Evolutionary conservation across 2,797 vertebrate species (phyloP).

Genomic region (Odontamblyopus lacepedii): DNA sequence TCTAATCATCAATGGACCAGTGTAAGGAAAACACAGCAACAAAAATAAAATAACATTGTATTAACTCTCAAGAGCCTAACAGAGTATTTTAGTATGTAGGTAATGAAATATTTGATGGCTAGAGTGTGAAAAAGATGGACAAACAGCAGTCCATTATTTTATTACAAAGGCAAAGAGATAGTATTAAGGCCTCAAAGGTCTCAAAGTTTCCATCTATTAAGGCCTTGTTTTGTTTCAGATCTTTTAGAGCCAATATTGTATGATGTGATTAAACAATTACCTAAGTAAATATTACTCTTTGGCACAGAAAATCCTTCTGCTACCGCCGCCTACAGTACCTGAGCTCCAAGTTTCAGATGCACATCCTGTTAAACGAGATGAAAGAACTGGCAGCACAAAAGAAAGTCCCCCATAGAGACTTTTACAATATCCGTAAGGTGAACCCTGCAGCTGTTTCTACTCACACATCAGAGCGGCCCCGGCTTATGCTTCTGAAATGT

Average conservation of each 20-base stretch:
- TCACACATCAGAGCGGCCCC: background rate
- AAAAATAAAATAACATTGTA: too few species aligned
- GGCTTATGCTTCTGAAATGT: background rate
- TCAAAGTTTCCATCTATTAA: too few species aligned
- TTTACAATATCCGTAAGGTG: conserved; percentile 98
- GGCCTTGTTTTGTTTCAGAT: background rate
- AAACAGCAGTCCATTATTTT: background rate
- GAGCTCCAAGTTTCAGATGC: conserved; percentile 99
- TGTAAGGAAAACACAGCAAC: conserved; percentile 76
- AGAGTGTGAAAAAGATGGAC: background rate
- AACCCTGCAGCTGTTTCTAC: conserved; percentile 13
- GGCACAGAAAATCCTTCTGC: conserved; percentile 93
- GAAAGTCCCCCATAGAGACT: conserved; percentile 94
- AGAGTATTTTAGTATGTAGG: background rate
- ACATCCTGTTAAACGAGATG: conserved; percentile 96
- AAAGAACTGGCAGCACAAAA: conserved; percentile 96
- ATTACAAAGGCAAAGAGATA: background rate
- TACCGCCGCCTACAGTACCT: conserved; percentile 95
- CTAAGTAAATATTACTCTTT: conserved; percentile 4
- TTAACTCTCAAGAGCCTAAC: too few species aligned
- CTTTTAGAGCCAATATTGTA: background rate
- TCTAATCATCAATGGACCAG: conserved; percentile 94
- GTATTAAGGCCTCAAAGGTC: too few species aligned
- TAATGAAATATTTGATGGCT: background rate
- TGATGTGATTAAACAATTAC: background rate